Evolutionary conservation across 2,797 vertebrate species (phyloP), one percentile per base, ranked within the genome.

Genomic region (Schizopygopsis malacanthus): DNA sequence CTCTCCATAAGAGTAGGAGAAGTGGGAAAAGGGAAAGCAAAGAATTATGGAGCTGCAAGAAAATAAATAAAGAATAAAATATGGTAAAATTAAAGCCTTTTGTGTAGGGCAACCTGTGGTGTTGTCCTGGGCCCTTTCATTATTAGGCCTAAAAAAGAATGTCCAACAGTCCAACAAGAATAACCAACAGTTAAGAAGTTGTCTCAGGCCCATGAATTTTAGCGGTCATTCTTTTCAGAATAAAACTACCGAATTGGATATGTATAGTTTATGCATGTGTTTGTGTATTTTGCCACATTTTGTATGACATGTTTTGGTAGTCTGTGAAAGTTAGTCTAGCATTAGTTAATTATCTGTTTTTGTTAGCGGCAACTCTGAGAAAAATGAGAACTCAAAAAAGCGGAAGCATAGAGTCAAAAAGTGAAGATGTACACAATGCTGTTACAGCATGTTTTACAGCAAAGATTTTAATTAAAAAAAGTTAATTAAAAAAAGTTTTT

Each of bases 1-100:
- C 95, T 96, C 93, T 90, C 80, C n/a, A 85, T 56, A 25, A 86
- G 71, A 67, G 86, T 45, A 87, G 84, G 83, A 86, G 83, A 89
- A 41, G 33, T 8, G 37, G 79, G 69, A 41, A 69, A 41, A 87
- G 37, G 61, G 69, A 78, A 54, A 39, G 65, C 65, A 18, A 15
- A 83, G 47, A 83, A 73, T 61, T 10, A 89, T 85, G 54, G 84
- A 90, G 89, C 86, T 85, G 85, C 83, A 79, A 69, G 67, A 13
- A 3, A 79, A 72, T 13, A 81, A 43, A 72, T 59, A n/a, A 83
- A 47, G 13, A 13, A 81, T 28, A 67, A 61, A 65, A n/a, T 13
- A 20, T 1, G 33, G 33, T 52, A 12, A n/a, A 76, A 39, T 20
- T 65, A 83, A 56, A 82, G 50, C 37, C 1, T 79, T 25, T 43